Conservation (phyloP, 2,888 invertebrate genomes). For the Lamproptera curius region DNA sequence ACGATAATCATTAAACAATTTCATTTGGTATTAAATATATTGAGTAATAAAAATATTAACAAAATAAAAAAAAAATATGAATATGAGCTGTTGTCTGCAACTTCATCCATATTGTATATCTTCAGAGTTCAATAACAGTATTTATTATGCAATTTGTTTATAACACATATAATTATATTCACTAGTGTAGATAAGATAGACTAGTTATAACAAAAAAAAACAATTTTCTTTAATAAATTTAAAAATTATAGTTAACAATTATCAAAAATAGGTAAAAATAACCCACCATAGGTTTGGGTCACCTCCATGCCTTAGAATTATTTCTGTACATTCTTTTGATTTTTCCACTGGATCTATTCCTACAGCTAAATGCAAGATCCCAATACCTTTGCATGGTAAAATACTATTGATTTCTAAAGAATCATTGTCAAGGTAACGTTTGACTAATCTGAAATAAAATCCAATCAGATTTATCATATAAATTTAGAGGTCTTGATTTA, state of each 20-base stretch:
- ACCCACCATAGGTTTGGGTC: constrained; percentile 84
- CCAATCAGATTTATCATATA: constrained; percentile 8
- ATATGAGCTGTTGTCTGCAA: too few relatives aligned
- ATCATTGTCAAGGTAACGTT: constrained; percentile 54
- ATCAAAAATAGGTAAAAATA: not conserved
- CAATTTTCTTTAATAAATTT: too few relatives aligned
- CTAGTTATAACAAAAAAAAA: too few relatives aligned
- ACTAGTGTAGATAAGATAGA: too few relatives aligned
- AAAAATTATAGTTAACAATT: not conserved
- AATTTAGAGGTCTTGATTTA: not conserved
- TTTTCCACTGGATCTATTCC: constrained; percentile 83
- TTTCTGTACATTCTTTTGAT: constrained; percentile 79
- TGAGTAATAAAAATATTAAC: too few relatives aligned
- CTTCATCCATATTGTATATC: too few relatives aligned
- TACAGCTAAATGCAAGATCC: constrained; percentile 86
- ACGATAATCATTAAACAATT: too few relatives aligned
- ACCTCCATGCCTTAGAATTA: constrained; percentile 83
- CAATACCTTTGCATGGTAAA: constrained; percentile 83
- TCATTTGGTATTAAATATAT: too few relatives aligned
- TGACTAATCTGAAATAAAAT: constrained; percentile 60
- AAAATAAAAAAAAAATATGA: too few relatives aligned
- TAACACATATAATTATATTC: too few relatives aligned
- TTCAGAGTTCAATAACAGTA: too few relatives aligned
- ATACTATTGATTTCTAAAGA: constrained; percentile 83
- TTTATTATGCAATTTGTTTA: too few relatives aligned